Percentiles rank a stretch among this genome's conserved stretches.
Conservation (phyloP, 2,113 vertebrate genomes). For the Odobenus rosmarus region DNA sequence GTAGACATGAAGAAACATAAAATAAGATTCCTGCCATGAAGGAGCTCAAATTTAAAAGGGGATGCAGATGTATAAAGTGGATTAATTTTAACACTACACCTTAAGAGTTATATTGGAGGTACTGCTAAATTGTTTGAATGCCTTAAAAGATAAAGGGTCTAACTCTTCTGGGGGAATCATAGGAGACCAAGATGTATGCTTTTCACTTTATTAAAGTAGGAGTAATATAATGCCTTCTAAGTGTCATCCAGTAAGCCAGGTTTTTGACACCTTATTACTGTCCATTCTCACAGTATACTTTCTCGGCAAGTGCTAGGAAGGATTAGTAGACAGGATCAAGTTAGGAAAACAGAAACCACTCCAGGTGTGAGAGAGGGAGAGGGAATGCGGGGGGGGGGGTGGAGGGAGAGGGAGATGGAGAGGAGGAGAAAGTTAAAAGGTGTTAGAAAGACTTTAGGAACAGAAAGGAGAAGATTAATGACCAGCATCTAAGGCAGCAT, state of each 20-base stretch:
- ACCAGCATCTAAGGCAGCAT: neutral
- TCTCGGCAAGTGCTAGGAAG: neutral
- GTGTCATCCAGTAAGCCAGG: neutral
- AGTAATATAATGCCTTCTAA: neutral
- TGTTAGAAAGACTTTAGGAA: neutral
- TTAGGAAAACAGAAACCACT: neutral
- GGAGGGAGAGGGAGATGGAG: neutral
- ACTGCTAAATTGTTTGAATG: slow-evolving; percentile 8
- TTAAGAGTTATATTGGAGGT: neutral
- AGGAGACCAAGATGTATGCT: neutral
- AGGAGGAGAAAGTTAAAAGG: neutral
- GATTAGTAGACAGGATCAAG: neutral
- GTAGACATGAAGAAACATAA: slow-evolving; percentile 33
- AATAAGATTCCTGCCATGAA: neutral
- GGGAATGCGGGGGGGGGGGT: too few relatives aligned
- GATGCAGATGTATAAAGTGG: neutral
- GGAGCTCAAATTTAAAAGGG: neutral
- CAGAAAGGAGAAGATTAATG: neutral
- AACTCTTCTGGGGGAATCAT: neutral
- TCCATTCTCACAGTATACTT: neutral
- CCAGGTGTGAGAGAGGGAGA: neutral
- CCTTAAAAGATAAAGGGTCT: neutral
- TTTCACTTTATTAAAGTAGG: neutral
- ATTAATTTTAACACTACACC: slow-evolving; percentile 33
- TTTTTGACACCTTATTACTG: neutral